Percentiles rank a stretch among this genome's conserved stretches.
phyloP scores from a whole-genome alignment of 2,797 vertebrate species.

The Danio jaintianensis region DNA sequence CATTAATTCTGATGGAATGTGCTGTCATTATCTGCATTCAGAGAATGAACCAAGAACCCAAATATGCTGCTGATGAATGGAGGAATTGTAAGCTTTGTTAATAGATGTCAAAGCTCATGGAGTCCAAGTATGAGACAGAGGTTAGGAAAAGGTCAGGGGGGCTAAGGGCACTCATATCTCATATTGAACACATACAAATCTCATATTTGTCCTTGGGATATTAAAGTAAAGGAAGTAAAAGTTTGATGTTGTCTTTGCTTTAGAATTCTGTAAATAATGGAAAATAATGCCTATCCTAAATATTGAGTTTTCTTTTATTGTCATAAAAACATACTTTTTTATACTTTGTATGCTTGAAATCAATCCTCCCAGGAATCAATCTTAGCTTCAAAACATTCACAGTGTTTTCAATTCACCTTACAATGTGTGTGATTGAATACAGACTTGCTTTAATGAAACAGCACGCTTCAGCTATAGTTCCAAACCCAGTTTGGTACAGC shows the following conservation, averaged over 20 bases:
- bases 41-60: slow-evolving; percentile 40
- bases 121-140: slow-evolving; percentile 57
- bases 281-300: background rate
- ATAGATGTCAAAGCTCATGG: slow-evolving; percentile 61
- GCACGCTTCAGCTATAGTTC: slow-evolving; percentile 22
- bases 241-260: background rate
- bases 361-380: background rate
- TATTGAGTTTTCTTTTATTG: background rate
- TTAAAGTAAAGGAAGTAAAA: background rate
- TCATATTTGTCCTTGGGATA: background rate
- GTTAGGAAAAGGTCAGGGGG: slow-evolving; percentile 66
- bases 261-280: background rate
- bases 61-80: slow-evolving; percentile 60
- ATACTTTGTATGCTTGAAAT: background rate
- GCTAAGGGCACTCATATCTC: slow-evolving; percentile 64
- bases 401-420: background rate
- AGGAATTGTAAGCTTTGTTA: slow-evolving; percentile 63
- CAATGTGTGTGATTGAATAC: slow-evolving; percentile 16
- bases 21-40: slow-evolving; percentile 52
- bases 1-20: slow-evolving; percentile 59
- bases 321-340: background rate
- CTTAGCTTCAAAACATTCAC: background rate
- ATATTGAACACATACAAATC: background rate
- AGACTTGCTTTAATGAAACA: slow-evolving; percentile 32
- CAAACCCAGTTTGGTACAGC: slow-evolving; percentile 39